Evolutionary conservation across 1,140 invertebrate genomes (phyloP).

Genomic region (Radopholus similis): DNA sequence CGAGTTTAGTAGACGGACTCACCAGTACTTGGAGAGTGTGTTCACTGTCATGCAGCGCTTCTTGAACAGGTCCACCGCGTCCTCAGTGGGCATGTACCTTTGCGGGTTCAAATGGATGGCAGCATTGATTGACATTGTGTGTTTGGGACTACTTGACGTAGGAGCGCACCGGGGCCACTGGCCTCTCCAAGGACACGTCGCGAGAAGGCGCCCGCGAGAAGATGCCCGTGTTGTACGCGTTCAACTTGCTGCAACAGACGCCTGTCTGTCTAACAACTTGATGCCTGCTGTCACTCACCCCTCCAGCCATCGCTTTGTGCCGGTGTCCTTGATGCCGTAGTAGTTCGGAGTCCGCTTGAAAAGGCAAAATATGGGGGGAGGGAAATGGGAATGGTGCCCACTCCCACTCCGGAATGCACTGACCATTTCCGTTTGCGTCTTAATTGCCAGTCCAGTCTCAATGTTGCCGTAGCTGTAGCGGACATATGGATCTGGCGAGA

Average conservation of each 20-base stretch:
- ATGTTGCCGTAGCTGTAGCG: slow-evolving; percentile 39
- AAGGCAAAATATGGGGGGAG: too few species aligned
- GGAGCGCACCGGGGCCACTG: slow-evolving; percentile 25
- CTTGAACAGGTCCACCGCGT: slow-evolving; percentile 35
- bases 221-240: slow-evolving; percentile 26
- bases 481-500: slow-evolving; percentile 37
- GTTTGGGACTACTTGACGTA: slow-evolving; percentile 26
- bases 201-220: slow-evolving; percentile 15
- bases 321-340: slow-evolving; percentile 32
- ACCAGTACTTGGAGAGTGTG: slow-evolving; percentile 38
- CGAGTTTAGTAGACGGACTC: too few species aligned
- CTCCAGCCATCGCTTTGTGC: slow-evolving; percentile 36
- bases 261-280: too few species aligned
- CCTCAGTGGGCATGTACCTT: slow-evolving; percentile 38
- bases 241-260: slow-evolving; percentile 17
- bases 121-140: not conserved
- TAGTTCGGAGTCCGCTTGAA: slow-evolving; percentile 4
- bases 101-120: not conserved
- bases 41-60: slow-evolving; percentile 32
- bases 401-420: not conserved
- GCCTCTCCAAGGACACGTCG: slow-evolving; percentile 20
- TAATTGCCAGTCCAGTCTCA: slow-evolving; percentile 21
- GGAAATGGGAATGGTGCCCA: not conserved
- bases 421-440: slow-evolving; percentile 36
- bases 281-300: slow-evolving; percentile 28